A percentile compares a stretch with the other conserved stretches of the same genome.
These are phyloP conservation scores for Siniperca knerii DNA, from an alignment of 2,113 vertebrate species.

Conservation along the genomic window DNA sequence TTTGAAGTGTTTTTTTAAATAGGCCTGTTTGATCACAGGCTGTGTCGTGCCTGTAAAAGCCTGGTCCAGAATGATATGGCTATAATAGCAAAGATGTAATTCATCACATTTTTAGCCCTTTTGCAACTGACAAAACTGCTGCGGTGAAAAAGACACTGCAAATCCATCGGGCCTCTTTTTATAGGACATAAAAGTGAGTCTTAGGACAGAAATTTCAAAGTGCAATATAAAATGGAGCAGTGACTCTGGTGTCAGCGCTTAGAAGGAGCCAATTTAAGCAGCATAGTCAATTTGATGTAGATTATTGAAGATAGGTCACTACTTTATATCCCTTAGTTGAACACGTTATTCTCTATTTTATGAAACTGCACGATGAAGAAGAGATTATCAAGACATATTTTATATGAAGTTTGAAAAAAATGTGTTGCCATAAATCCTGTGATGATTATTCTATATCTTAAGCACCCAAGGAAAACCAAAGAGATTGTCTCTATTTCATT, in stretches of 20 bases:
- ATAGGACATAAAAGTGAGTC: slow-evolving; percentile 72
- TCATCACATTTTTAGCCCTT: slow-evolving; percentile 71
- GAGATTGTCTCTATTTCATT: neutral
- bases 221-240: slow-evolving; percentile 64
- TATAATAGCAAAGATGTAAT: slow-evolving; percentile 76
- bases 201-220: slow-evolving; percentile 72
- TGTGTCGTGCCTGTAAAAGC: slow-evolving; percentile 60
- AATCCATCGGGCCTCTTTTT: slow-evolving; percentile 67
- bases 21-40: slow-evolving; percentile 68
- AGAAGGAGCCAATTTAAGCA: slow-evolving; percentile 65
- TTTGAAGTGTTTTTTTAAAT: slow-evolving; percentile 70
- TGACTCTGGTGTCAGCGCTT: slow-evolving; percentile 65
- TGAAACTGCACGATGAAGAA: neutral
- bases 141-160: slow-evolving; percentile 70
- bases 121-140: slow-evolving; percentile 68
- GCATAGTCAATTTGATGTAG: slow-evolving; percentile 52
- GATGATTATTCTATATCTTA: slow-evolving; percentile 7
- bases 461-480: neutral
- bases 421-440: slow-evolving; percentile 6
- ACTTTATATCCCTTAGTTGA: slow-evolving; percentile 35
- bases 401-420: neutral
- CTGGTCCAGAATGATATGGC: slow-evolving; percentile 65
- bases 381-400: slow-evolving; percentile 16
- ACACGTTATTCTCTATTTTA: neutral
- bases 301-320: slow-evolving; percentile 60